Percentiles rank a stretch among this genome's conserved stretches.
Evolutionary conservation across 2,888 invertebrate genomes (phyloP).

Genomic region (Azorinus chamasolen): DNA sequence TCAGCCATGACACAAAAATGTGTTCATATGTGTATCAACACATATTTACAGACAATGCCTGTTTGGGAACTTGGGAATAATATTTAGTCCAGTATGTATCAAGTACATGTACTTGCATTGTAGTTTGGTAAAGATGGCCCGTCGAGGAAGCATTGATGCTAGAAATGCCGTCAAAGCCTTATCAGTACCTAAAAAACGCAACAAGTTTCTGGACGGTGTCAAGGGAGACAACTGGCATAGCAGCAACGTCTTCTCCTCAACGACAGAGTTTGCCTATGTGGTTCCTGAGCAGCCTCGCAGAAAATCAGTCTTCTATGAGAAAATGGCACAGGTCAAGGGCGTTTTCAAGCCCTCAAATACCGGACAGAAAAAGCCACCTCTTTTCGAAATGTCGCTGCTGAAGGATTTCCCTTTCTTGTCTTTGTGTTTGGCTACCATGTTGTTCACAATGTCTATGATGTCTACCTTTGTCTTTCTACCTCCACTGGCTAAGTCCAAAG

Average conservation of each 20-base stretch:
- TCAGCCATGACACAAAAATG: too few relatives aligned
- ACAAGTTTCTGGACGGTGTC: constrained; percentile 16
- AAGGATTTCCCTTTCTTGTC: constrained; percentile 68
- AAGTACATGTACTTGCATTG: constrained; percentile 2
- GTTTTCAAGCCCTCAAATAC: constrained; percentile 33
- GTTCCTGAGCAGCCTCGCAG: constrained; percentile 50
- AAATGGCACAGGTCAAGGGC: constrained; percentile 44
- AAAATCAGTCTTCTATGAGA: constrained; percentile 54
- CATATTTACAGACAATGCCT: too few relatives aligned
- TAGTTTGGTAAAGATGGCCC: constrained; percentile 44
- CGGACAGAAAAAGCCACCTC: constrained; percentile 37
- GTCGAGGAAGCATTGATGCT: constrained; percentile 59
- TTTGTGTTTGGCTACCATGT: constrained; percentile 64
- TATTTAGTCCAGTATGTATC: too few relatives aligned
- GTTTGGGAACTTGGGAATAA: too few relatives aligned
- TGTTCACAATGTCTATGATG: constrained; percentile 71
- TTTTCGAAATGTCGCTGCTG: constrained; percentile 65
- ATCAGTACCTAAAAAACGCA: constrained; percentile 21
- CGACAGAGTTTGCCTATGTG: constrained; percentile 56
- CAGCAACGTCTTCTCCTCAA: constrained; percentile 53
- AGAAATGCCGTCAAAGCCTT: constrained; percentile 25
- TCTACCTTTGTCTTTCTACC: constrained; percentile 74
- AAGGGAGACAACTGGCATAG: constrained; percentile 48
- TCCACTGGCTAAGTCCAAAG: constrained; percentile 67
- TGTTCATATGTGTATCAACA: too few relatives aligned